These are phyloP conservation scores for Brachyalestes nurse DNA, from an alignment of 2,797 vertebrate genomes.

Conservation along the genomic window DNA sequence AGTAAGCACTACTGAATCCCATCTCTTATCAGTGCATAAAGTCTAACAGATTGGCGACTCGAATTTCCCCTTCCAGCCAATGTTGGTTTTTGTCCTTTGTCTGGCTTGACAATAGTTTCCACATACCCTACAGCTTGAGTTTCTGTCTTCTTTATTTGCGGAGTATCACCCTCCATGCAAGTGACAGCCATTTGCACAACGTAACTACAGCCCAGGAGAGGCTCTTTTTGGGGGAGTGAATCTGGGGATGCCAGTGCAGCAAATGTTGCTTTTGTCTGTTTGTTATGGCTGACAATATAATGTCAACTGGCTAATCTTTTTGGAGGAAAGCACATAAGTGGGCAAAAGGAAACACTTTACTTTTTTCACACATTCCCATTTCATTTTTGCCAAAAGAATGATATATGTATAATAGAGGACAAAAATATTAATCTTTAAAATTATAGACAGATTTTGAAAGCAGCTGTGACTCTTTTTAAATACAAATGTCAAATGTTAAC, in stretches of 20 bases:
- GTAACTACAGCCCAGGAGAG: constrained; percentile 76
- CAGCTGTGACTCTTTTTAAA: too few species aligned
- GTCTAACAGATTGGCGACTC: constrained; percentile 90
- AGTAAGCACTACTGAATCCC: constrained; percentile 74
- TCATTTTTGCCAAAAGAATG: too few species aligned
- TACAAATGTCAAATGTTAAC: too few species aligned
- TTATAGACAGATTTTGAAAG: too few species aligned
- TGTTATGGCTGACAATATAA: constrained; percentile 60
- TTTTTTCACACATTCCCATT: too few species aligned
- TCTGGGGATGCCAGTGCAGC: constrained; percentile 56
- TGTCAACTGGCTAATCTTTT: constrained; percentile 62
- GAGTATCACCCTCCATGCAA: constrained; percentile 81
- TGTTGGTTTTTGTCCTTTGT: constrained; percentile 87
- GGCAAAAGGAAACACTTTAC: not conserved
- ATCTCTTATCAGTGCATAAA: constrained; percentile 88
- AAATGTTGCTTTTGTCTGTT: constrained; percentile 55
- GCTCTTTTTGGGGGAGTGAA: constrained; percentile 60
- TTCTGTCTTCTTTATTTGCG: constrained; percentile 85
- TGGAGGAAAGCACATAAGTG: constrained; percentile 56
- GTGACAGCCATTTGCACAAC: constrained; percentile 77
- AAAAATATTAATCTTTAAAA: too few species aligned
- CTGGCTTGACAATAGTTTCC: constrained; percentile 82
- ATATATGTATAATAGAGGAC: too few species aligned
- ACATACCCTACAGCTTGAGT: constrained; percentile 84
- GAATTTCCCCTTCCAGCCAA: constrained; percentile 90